These are phyloP conservation scores for Ambastaia sidthimunki DNA, from an alignment of 2,797 vertebrate species.

Conservation along the genomic window DNA sequence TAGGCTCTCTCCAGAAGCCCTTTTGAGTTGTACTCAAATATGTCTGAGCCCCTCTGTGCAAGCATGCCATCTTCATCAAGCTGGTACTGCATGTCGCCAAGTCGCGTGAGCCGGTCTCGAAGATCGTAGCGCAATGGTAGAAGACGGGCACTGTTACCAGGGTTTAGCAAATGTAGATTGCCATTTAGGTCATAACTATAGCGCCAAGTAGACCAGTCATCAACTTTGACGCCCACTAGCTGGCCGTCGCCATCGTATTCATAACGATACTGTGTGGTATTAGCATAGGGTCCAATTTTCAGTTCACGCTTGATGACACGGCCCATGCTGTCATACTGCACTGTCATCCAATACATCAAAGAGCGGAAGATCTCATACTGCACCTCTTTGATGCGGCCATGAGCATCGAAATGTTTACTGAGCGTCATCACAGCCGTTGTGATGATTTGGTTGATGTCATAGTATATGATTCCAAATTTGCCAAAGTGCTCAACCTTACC, in stretches of 20 bases:
- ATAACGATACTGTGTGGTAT: constrained; percentile 90
- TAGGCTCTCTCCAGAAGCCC: constrained; percentile 85
- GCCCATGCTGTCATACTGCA: constrained; percentile 90
- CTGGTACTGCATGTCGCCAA: constrained; percentile 86
- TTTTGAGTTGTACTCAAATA: constrained; percentile 90
- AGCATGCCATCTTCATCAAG: constrained; percentile 87
- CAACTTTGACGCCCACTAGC: constrained; percentile 83
- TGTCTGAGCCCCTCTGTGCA: constrained; percentile 82
- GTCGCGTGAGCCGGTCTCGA: constrained; percentile 84
- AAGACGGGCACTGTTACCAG: constrained; percentile 84
- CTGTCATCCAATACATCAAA: constrained; percentile 92
- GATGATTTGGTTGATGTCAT: constrained; percentile 90
- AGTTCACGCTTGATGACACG: constrained; percentile 87
- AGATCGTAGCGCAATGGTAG: constrained; percentile 88
- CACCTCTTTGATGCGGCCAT: constrained; percentile 89
- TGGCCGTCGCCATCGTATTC: constrained; percentile 89
- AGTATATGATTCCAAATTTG: constrained; percentile 91
- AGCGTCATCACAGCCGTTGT: constrained; percentile 90
- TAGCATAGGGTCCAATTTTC: constrained; percentile 88
- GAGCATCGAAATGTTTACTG: constrained; percentile 90
- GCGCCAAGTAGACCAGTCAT: constrained; percentile 88
- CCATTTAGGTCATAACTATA: constrained; percentile 90
- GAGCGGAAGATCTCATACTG: constrained; percentile 91
- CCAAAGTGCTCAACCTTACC: constrained; percentile 91
- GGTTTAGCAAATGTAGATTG: constrained; percentile 87